phyloP scores from a whole-genome alignment of 2,113 vertebrate species.

The Platichthys stellatus region DNA sequence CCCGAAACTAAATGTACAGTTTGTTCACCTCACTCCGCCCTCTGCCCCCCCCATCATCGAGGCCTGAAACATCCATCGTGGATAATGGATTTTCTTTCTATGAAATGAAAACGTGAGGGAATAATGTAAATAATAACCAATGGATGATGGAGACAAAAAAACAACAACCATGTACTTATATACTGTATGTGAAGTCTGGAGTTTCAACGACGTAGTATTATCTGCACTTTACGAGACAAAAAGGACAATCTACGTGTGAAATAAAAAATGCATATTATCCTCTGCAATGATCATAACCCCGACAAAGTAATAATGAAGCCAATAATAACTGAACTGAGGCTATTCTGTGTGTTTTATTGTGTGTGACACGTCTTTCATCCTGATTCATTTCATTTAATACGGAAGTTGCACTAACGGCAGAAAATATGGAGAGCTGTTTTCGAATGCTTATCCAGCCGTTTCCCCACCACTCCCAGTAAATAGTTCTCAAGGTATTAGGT shows the following conservation, averaged over 20 bases:
- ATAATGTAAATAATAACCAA: slow-evolving; percentile 74
- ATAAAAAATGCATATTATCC: slow-evolving; percentile 72
- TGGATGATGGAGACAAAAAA: slow-evolving; percentile 52
- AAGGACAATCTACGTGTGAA: slow-evolving; percentile 78
- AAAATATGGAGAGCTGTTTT: slow-evolving; percentile 12
- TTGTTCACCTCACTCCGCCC: slow-evolving; percentile 15
- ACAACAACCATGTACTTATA: slow-evolving; percentile 65
- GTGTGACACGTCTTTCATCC: slow-evolving; percentile 25
- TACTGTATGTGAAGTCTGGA: slow-evolving; percentile 75
- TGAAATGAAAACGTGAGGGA: slow-evolving; percentile 78
- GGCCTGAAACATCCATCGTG: slow-evolving; percentile 74
- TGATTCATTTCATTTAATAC: background rate
- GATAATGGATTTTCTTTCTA: slow-evolving; percentile 77
- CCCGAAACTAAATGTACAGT: slow-evolving; percentile 65
- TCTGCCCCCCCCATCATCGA: slow-evolving; percentile 44
- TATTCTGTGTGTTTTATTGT: slow-evolving; percentile 73
- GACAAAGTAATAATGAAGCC: slow-evolving; percentile 79
- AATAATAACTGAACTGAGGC: slow-evolving; percentile 74
- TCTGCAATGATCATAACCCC: slow-evolving; percentile 79
- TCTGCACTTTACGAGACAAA: slow-evolving; percentile 84
- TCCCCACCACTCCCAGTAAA: slow-evolving; percentile 5
- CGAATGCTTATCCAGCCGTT: background rate
- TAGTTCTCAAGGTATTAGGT: slow-evolving; percentile 34
- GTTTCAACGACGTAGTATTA: slow-evolving; percentile 71
- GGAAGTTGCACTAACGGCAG: too few relatives aligned